Conservation (phyloP, 2,113 vertebrate genomes). For the Grus americana region DNA sequence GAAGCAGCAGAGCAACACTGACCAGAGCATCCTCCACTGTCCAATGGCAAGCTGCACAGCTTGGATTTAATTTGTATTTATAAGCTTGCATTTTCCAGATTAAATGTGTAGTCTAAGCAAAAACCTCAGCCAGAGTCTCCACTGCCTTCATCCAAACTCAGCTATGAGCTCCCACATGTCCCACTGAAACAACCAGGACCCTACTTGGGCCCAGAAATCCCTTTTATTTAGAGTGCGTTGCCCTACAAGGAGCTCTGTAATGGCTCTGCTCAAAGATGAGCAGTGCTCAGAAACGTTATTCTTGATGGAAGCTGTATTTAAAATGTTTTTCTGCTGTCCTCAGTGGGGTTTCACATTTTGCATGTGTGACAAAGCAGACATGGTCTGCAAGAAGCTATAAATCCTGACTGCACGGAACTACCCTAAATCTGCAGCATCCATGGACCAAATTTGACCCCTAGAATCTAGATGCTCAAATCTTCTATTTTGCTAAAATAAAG, state of each 20-base stretch:
- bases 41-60: neutral
- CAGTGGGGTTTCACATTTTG: neutral
- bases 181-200: neutral
- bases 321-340: neutral
- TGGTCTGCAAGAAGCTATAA: neutral
- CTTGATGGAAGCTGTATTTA: neutral
- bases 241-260: neutral
- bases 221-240: neutral
- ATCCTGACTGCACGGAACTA: neutral
- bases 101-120: neutral
- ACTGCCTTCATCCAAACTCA: neutral
- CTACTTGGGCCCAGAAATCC: neutral
- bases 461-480: neutral
- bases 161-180: neutral
- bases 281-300: neutral
- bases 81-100: neutral
- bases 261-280: neutral
- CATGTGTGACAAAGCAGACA: neutral
- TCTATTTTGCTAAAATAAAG: neutral
- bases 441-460: rapidly evolving
- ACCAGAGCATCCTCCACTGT: neutral
- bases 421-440: neutral
- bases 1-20: neutral
- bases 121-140: neutral
- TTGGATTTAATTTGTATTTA: neutral